Base-by-base conservation (phyloP, 2,113 vertebrate genomes). In the Arvicanthis niloticus region DNA sequence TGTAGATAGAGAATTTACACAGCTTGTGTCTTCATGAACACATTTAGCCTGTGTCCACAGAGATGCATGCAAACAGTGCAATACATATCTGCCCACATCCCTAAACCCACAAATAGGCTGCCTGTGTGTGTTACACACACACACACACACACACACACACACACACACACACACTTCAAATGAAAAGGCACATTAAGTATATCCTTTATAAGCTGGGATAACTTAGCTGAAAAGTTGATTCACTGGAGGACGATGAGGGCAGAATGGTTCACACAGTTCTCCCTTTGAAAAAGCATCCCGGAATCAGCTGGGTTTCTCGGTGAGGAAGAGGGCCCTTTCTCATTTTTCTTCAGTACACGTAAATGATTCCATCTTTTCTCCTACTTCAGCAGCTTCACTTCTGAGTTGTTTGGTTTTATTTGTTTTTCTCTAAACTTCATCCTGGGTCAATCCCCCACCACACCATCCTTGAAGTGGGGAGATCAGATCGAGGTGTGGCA, bases 201-300 rank as follows among this genome's bases (percentile, higher is more conserved):
- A 45, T 77, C 42, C 58, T 93, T 86, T 67, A 40, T 76, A 21
- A 67, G 40, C 12, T 75, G 80, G 84, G 76, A 3, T 17, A 97
- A 81, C 48, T 89, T 85, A 88, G 88, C 89, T 51, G 77, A 91
- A 72, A 80, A 85, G 42, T 76, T 65, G 22, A 45, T 68, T 60
- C 24, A 17, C 4, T 0, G 68, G 73, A 91, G 40, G 21, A 76
- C 84, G 9, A 67, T 40, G 26, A 80, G 29, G 42, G 24, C 51
- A 68, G 22, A 87, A 51, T 4, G 82, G 76, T 42, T 81, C 37
- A 53, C 0, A 40, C 70, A 51, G 89, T 24, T 1, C 21, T 80
- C 37, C 75, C 86, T 96, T 78, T 67, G 68, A 87, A 96, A 95
- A 90, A 24, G 45, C 22, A 91, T 37, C 77, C 62, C 29, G 53